phyloP scores from a whole-genome alignment of 2,113 vertebrate species.

The Myanophis thanlyinensis region DNA sequence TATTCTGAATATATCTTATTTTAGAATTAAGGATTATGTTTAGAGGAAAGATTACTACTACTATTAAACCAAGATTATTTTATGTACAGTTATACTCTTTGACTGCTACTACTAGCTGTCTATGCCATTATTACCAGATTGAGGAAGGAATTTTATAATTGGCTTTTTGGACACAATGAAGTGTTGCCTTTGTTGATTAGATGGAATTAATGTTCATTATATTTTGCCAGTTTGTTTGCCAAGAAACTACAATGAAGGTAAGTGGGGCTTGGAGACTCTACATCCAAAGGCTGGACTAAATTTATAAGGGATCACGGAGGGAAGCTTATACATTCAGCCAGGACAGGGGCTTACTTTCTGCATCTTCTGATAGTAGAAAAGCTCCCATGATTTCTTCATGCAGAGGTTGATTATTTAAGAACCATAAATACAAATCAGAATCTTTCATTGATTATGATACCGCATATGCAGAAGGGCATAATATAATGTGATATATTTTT shows the following conservation, averaged over 20 bases:
- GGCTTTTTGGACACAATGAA: not conserved
- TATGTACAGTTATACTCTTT: no score
- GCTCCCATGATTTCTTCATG: not conserved
- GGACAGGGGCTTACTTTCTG: not conserved
- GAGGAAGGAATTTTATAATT: no score
- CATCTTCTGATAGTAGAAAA: not conserved
- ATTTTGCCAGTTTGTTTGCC: not conserved
- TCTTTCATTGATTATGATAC: not conserved
- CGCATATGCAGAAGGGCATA: constrained; percentile 11
- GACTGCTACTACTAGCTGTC: no score
- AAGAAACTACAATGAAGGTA: not conserved
- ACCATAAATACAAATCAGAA: not conserved
- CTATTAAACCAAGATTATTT: no score
- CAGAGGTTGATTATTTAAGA: not conserved
- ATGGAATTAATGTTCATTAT: not conserved
- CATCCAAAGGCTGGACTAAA: not conserved
- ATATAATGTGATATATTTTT: constrained; percentile 41
- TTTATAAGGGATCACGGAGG: not conserved
- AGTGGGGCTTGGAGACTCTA: not conserved
- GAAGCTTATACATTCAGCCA: not conserved
- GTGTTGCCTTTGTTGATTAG: not conserved
- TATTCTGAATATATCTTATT: not conserved
- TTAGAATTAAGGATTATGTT: not conserved
- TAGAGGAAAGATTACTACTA: not conserved
- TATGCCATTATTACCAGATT: no score